phyloP scores from a whole-genome alignment of 2,888 invertebrate species.

The Microctonus aethiopoides region DNA sequence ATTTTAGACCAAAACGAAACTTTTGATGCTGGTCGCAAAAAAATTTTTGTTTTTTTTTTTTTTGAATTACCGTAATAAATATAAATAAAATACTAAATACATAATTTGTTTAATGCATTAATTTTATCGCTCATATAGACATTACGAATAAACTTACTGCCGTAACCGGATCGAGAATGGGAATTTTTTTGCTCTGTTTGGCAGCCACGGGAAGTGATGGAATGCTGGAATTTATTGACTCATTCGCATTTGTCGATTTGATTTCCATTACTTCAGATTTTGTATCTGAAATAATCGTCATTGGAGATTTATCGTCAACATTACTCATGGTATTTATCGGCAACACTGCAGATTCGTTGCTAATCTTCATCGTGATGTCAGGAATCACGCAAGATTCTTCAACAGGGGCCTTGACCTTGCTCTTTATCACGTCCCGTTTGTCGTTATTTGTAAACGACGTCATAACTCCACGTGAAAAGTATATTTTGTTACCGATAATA shows the following conservation, averaged over 20 bases:
- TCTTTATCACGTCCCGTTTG: conserved; percentile 10
- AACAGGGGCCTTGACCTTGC: conserved; percentile 30
- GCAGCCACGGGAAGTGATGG: conserved; percentile 25
- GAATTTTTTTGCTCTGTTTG: conserved; percentile 26
- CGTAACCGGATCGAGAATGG: conserved; percentile 25
- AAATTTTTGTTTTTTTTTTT: too few species aligned
- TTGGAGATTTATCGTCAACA: conserved; percentile 9
- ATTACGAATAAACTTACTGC: conserved; percentile 29
- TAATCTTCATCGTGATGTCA: background rate
- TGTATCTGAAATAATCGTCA: background rate
- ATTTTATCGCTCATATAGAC: background rate
- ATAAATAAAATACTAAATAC: background rate
- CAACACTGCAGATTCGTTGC: background rate
- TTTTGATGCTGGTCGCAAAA: too few species aligned
- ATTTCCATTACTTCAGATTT: conserved; percentile 5
- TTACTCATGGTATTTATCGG: background rate
- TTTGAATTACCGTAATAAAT: too few species aligned
- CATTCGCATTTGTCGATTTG: background rate
- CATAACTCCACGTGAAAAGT: conserved; percentile 3
- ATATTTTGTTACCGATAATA: background rate
- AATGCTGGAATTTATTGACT: conserved; percentile 15
- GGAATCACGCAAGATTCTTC: background rate
- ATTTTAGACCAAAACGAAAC: too few species aligned
- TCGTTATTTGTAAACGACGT: background rate
- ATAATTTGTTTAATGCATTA: background rate